These are phyloP conservation scores for Smithornis capensis DNA, from an alignment of 2,113 vertebrate species.

Conservation along the genomic window DNA sequence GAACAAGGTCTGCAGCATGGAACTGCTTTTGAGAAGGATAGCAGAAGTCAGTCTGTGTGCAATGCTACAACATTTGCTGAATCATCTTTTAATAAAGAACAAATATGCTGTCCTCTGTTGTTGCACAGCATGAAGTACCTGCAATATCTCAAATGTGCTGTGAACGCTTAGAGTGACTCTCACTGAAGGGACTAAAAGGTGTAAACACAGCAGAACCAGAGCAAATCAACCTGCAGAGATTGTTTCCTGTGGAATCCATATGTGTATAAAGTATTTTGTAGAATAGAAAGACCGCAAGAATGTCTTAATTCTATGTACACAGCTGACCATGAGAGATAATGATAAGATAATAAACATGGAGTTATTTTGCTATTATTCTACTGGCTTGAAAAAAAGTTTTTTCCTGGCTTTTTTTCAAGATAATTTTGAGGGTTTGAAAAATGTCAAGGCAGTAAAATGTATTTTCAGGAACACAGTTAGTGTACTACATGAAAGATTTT, in stretches of 20 bases:
- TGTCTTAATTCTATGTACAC: background rate
- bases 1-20: background rate
- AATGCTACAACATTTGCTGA: background rate
- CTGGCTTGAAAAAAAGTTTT: background rate
- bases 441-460: background rate
- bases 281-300: background rate
- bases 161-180: background rate
- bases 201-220: background rate
- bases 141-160: background rate
- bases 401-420: background rate
- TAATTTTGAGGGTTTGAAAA: background rate
- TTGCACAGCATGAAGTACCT: background rate
- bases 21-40: background rate
- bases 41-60: background rate
- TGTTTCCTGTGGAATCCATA: background rate
- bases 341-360: background rate
- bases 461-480: background rate
- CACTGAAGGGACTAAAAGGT: background rate
- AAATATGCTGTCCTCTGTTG: background rate
- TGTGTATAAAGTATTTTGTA: background rate
- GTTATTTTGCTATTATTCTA: background rate
- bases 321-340: background rate
- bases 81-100: background rate
- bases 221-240: background rate
- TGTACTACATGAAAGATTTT: background rate